Conservation (phyloP, 2,797 vertebrate species). For the Poecilia velifera region DNA sequence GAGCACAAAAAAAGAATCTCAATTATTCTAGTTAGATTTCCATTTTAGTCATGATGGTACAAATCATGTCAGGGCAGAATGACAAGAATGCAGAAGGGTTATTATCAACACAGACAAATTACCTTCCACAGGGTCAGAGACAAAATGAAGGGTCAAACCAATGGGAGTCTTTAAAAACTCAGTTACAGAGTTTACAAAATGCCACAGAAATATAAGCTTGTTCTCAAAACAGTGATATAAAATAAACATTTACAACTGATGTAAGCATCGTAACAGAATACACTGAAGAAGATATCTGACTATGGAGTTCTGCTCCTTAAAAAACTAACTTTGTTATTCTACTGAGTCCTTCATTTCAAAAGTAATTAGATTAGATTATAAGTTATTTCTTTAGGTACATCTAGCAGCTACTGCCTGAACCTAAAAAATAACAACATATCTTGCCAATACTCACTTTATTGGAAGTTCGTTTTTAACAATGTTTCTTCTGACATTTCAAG, state of each 20-base stretch:
- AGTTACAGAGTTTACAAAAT: conserved; percentile 58
- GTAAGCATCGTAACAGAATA: neutral
- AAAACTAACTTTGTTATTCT: too few relatives aligned
- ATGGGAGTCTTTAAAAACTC: conserved; percentile 61
- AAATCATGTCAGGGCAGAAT: conserved; percentile 71
- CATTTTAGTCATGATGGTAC: conserved; percentile 53
- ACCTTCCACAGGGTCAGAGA: conserved; percentile 59
- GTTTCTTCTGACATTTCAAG: too few relatives aligned
- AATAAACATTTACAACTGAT: conserved; percentile 11
- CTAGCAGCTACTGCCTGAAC: too few relatives aligned
- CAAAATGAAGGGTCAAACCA: conserved; percentile 62
- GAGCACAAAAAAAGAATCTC: conserved; percentile 46
- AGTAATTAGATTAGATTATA: too few relatives aligned
- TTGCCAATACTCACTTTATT: too few relatives aligned
- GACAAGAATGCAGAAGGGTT: conserved; percentile 67
- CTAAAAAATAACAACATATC: too few relatives aligned
- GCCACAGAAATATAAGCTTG: conserved; percentile 33
- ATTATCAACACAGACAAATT: conserved; percentile 78
- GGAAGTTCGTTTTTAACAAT: too few relatives aligned
- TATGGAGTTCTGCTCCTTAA: too few relatives aligned
- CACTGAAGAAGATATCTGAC: too few relatives aligned
- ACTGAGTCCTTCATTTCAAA: too few relatives aligned
- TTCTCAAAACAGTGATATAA: conserved; percentile 36
- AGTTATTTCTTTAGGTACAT: too few relatives aligned
- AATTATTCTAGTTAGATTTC: conserved; percentile 72